Evolutionary conservation across 2,888 invertebrate species (phyloP).

Genomic region (Drosophila siamana): DNA sequence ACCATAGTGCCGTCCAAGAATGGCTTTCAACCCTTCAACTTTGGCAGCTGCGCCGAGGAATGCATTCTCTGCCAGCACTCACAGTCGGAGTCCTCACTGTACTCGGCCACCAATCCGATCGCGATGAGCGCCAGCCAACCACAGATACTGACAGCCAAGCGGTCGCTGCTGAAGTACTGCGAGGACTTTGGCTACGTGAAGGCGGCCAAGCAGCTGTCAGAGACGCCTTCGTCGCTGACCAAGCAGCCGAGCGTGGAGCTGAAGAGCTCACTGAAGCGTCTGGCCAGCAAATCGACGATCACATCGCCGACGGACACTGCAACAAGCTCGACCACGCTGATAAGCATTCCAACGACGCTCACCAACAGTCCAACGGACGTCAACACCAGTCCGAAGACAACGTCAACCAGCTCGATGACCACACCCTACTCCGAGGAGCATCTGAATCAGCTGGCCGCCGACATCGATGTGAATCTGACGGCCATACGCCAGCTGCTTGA

Average conservation of each 20-base stretch:
- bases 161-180: not conserved
- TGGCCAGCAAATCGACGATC: not conserved
- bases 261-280: not conserved
- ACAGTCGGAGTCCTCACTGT: not conserved
- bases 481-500: constrained; percentile 18
- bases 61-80: constrained; percentile 10
- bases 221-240: not conserved
- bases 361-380: not conserved
- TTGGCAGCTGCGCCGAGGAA: constrained; percentile 49
- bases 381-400: not conserved
- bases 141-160: not conserved
- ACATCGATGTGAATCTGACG: constrained; percentile 22
- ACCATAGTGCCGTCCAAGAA: not conserved
- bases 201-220: constrained; percentile 30
- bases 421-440: not conserved
- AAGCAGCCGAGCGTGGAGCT: not conserved
- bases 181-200: constrained; percentile 31
- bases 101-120: not conserved
- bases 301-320: not conserved
- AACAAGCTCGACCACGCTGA: constrained; percentile 36
- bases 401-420: not conserved
- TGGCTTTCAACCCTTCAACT: constrained; percentile 48
- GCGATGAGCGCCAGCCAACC: not conserved
- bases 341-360: not conserved
- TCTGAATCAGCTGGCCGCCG: constrained; percentile 23